phyloP scores from a whole-genome alignment of 1,140 invertebrate genomes.

The Coelopa frigida region DNA sequence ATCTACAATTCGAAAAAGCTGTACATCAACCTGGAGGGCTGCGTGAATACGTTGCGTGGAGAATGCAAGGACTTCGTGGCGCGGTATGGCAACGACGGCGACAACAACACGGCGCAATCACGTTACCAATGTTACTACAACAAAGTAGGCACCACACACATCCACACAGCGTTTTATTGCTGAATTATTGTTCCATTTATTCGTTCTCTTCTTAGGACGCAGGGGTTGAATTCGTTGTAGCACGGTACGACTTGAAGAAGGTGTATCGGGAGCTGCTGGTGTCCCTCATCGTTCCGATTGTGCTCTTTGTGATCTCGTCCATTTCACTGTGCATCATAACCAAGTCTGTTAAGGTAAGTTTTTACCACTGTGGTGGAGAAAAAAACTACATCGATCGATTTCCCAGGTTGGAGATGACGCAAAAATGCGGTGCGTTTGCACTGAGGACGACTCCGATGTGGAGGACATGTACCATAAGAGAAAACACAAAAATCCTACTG shows the following conservation, averaged over 20 bases:
- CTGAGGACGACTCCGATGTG: slow-evolving; percentile 44
- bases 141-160: slow-evolving; percentile 25
- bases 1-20: slow-evolving; percentile 76
- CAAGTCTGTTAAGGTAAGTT: slow-evolving; percentile 42
- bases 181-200: background rate
- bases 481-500: too few species aligned
- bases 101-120: slow-evolving; percentile 77
- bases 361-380: background rate
- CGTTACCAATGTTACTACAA: slow-evolving; percentile 78
- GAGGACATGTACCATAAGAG: slow-evolving; percentile 21
- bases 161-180: slow-evolving; percentile 6
- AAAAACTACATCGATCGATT: background rate
- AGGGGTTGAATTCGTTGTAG: slow-evolving; percentile 37
- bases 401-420: slow-evolving; percentile 65
- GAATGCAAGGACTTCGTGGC: slow-evolving; percentile 80
- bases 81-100: slow-evolving; percentile 75
- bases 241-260: slow-evolving; percentile 68
- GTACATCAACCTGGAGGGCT: slow-evolving; percentile 80
- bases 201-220: slow-evolving; percentile 42
- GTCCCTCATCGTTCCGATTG: slow-evolving; percentile 68
- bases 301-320: slow-evolving; percentile 77
- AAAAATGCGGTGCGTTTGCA: slow-evolving; percentile 76
- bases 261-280: slow-evolving; percentile 76
- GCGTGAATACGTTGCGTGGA: slow-evolving; percentile 78
- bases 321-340: slow-evolving; percentile 52